Evolutionary conservation across 2,888 invertebrate species (phyloP), one percentile per base, ranked within the genome.

Genomic region (Xylota segnis): DNA sequence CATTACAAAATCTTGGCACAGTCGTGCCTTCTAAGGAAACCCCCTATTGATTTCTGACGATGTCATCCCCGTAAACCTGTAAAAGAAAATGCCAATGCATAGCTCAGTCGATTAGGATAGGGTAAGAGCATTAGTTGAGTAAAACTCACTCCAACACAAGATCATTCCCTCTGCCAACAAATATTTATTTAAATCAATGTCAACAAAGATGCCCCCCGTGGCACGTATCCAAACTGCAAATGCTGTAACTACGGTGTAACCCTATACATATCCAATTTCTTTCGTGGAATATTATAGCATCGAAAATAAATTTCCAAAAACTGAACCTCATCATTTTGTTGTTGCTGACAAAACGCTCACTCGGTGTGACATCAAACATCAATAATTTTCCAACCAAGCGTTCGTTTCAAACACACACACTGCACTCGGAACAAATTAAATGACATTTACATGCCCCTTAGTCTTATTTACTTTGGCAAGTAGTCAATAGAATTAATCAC

Each of bases 381-480:
- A 61, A 66, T 66, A 66, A 66, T 59, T 61, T 54, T 54, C 23
- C 78, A 78, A 43, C 40, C 72, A 72, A 14, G 45, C 61, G 18
- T 59, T 74, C 66, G 54, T 29, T 43, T 54, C 58, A 47, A 52
- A 61, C 65, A 61, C 65, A 72, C 54, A 47, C 54, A 66, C 37
- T 66, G 71, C 61, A 72, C 34, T 68, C 50, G 43, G 27, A 63
- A 70, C 68, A 61, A 83, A 79, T 79, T 79, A 47, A 79, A 74
- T 74, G 83, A 79, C 83, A 83, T 79, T 83, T 72, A 72, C 78
- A 83, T 54, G 58, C 74, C 34, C 50, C 74, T 79, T 74, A 79
- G 61, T 68, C 83, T 56, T 79, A 83, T 83, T 83, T 83, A 83
- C 79, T 83, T 83, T 83, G 83, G 83, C 83, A 83, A 63, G 14